Percentiles rank a stretch among this genome's conserved stretches.
These are phyloP conservation scores for Berghia stephanieae DNA, from an alignment of 1,140 invertebrate species.

Conservation along the genomic window DNA sequence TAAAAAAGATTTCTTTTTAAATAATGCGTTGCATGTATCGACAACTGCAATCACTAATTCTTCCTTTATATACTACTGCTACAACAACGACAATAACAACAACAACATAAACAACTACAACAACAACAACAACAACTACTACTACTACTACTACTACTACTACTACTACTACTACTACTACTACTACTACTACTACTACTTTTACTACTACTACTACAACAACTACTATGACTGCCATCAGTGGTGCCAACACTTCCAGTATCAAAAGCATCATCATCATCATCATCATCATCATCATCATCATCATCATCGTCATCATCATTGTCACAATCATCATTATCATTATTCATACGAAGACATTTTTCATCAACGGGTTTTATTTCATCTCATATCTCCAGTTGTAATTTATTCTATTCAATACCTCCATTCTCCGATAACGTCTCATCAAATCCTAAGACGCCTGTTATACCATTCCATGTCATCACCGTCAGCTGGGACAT, in stretches of 20 bases:
- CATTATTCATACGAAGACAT: background rate
- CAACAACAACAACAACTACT: constrained; percentile 30
- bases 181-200: constrained; percentile 13
- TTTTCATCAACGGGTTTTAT: no score
- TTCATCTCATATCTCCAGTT: background rate
- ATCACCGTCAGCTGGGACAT: background rate
- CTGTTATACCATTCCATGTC: background rate
- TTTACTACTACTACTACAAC: constrained; percentile 27
- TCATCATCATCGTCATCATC: constrained; percentile 31
- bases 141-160: constrained; percentile 24
- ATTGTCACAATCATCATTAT: constrained; percentile 11
- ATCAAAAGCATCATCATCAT: constrained; percentile 33
- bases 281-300: constrained; percentile 33
- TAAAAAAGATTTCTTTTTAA: no score
- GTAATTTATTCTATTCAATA: background rate
- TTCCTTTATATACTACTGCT: no score
- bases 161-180: background rate
- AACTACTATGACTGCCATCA: no score
- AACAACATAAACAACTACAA: constrained; percentile 29
- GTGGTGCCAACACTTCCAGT: constrained; percentile 23
- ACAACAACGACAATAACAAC: constrained; percentile 9
- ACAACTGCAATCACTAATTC: no score
- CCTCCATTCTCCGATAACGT: constrained; percentile 27
- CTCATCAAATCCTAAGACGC: background rate
- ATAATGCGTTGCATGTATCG: no score